A percentile compares a stretch with the other conserved stretches of the same genome.
These are phyloP conservation scores for Gymnocheta viridis DNA, from an alignment of 2,888 invertebrate species.

Conservation along the genomic window DNA sequence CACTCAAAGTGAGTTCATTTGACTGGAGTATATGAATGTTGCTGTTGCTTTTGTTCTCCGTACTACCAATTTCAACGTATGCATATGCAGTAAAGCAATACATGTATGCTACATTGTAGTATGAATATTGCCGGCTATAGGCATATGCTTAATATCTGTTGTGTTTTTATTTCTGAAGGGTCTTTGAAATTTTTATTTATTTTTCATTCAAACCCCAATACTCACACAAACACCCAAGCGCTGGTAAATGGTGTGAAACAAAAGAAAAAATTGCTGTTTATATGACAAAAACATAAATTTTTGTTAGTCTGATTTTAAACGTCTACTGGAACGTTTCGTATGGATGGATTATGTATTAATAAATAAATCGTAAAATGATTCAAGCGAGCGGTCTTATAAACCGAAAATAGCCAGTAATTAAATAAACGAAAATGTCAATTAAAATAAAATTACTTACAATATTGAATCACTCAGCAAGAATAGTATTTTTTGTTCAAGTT, in stretches of 20 bases:
- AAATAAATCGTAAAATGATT: conserved; percentile 41
- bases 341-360: conserved; percentile 39
- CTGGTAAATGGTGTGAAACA: conserved; percentile 42
- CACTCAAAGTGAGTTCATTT: conserved; percentile 54
- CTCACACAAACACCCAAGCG: conserved; percentile 18
- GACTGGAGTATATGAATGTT: neutral
- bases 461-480: neutral
- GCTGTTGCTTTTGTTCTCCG: conserved; percentile 16
- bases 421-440: conserved; percentile 9
- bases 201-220: conserved; percentile 26
- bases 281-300: conserved; percentile 56
- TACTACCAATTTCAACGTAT: neutral
- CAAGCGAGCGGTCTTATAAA: conserved; percentile 14
- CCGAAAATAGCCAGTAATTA: neutral
- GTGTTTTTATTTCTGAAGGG: conserved; percentile 53
- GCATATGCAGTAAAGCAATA: conserved; percentile 5
- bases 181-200: conserved; percentile 39
- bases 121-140: conserved; percentile 24
- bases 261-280: conserved; percentile 59
- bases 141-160: conserved; percentile 59
- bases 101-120: neutral
- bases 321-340: conserved; percentile 56
- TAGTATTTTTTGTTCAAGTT: neutral
- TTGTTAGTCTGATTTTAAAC: conserved; percentile 66
- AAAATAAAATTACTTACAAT: too few species aligned